phyloP scores from a whole-genome alignment of 2,797 vertebrate genomes.

The Apogon talboti region DNA sequence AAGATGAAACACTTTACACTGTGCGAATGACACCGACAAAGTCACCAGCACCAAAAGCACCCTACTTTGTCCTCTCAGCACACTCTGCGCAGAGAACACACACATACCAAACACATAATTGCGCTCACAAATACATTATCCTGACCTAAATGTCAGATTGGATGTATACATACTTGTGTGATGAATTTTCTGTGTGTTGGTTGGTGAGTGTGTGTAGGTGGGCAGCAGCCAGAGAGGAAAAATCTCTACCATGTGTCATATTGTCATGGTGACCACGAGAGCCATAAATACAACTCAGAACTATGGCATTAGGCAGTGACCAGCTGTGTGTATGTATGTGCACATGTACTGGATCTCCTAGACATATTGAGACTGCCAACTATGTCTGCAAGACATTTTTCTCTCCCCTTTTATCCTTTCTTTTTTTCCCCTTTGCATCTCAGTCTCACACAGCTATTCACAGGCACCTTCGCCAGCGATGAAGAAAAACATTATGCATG shows the following conservation, averaged over 20 bases:
- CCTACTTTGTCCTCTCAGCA: background rate
- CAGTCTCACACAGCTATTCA: slow-evolving; percentile 46
- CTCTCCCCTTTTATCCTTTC: slow-evolving; percentile 4
- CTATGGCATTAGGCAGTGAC: slow-evolving; percentile 29
- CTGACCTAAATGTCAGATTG: slow-evolving; percentile 42
- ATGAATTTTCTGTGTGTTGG: slow-evolving; percentile 17
- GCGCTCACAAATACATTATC: slow-evolving; percentile 33
- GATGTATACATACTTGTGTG: slow-evolving; percentile 25
- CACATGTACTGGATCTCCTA: slow-evolving; percentile 6
- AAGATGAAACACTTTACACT: slow-evolving; percentile 40
- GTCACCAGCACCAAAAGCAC: slow-evolving; percentile 27
- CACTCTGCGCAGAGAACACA: slow-evolving; percentile 20
- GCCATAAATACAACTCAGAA: slow-evolving; percentile 53
- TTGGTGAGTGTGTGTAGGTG: slow-evolving; percentile 15
- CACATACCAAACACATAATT: slow-evolving; percentile 16
- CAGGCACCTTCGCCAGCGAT: slow-evolving; percentile 55
- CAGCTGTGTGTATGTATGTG: slow-evolving; percentile 26
- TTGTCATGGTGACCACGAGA: slow-evolving; percentile 53
- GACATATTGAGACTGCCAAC: slow-evolving; percentile 45
- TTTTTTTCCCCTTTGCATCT: slow-evolving; percentile 21
- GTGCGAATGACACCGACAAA: slow-evolving; percentile 33
- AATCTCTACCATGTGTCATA: slow-evolving; percentile 40
- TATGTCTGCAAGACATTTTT: slow-evolving; percentile 31
- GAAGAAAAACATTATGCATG: slow-evolving; percentile 69
- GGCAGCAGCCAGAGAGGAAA: slow-evolving; percentile 3